Conservation (phyloP, 2,797 vertebrate genomes). For the Zalophus californianus region DNA sequence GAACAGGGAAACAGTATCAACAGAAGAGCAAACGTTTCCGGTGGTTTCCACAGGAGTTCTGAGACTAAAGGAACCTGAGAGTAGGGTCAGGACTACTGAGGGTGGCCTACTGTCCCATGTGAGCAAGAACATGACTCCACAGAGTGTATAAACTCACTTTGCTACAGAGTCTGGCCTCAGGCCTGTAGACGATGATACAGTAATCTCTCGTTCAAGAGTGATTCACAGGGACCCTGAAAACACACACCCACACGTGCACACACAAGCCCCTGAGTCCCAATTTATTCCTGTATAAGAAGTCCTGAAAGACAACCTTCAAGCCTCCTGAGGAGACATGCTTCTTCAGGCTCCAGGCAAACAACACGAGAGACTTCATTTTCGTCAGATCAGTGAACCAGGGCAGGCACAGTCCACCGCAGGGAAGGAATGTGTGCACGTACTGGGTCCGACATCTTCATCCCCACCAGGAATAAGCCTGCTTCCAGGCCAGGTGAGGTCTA, state of each 20-base stretch:
- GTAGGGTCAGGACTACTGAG: not conserved
- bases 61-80: too few species aligned
- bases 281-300: not conserved
- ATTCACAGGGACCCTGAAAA: not conserved
- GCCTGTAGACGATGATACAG: not conserved
- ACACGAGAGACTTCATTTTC: not conserved
- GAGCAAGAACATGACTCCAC: not conserved
- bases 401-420: too few species aligned
- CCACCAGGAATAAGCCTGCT: not conserved
- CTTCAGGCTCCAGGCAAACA: not conserved
- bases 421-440: not conserved
- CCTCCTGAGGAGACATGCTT: not conserved
- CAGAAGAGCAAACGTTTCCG: not conserved
- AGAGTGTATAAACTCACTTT: not conserved
- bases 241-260: not conserved
- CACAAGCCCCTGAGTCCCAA: not conserved
- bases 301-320: not conserved
- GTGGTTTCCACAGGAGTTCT: not conserved
- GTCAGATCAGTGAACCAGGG: not conserved
- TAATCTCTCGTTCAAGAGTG: not conserved
- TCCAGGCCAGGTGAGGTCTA: not conserved
- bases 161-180: not conserved
- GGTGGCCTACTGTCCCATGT: not conserved
- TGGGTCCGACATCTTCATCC: not conserved
- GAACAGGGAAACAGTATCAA: accelerated